These are phyloP conservation scores for Sapajus apella DNA, from an alignment of 2,113 vertebrate genomes.

Conservation along the genomic window DNA sequence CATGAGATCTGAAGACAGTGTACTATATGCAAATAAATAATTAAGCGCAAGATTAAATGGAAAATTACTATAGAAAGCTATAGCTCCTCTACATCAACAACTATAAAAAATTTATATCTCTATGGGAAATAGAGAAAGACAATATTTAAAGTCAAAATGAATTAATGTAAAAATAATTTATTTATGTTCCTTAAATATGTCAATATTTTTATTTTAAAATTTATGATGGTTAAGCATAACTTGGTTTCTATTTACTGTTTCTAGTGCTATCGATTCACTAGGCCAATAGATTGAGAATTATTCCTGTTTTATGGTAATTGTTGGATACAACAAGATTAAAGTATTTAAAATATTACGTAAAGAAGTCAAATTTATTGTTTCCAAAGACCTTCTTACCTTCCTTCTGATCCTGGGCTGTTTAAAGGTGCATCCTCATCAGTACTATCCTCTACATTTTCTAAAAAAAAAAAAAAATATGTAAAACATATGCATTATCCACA, in stretches of 20 bases:
- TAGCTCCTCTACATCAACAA: neutral
- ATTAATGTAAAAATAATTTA: neutral
- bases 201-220: constrained; percentile 24
- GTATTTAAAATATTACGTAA: neutral
- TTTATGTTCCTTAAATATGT: constrained; percentile 42
- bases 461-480: constrained; percentile 67
- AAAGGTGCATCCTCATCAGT: constrained; percentile 94
- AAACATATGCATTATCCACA: constrained; percentile 44
- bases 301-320: neutral
- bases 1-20: constrained; percentile 93
- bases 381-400: constrained; percentile 86
- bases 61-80: neutral
- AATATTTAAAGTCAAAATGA: constrained; percentile 26
- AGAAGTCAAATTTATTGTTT: neutral
- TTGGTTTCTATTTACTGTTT: neutral
- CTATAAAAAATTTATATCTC: neutral
- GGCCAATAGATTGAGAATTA: constrained; percentile 24
- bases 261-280: neutral
- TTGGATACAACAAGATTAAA: neutral
- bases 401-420: constrained; percentile 92
- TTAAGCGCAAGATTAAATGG: constrained; percentile 46
- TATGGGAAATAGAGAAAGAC: neutral
- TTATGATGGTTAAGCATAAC: neutral
- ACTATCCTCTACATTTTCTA: constrained; percentile 95
- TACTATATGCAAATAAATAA: constrained; percentile 84